These are phyloP conservation scores for Autographa pulchrina DNA, from an alignment of 2,888 invertebrate species.

Conservation along the genomic window DNA sequence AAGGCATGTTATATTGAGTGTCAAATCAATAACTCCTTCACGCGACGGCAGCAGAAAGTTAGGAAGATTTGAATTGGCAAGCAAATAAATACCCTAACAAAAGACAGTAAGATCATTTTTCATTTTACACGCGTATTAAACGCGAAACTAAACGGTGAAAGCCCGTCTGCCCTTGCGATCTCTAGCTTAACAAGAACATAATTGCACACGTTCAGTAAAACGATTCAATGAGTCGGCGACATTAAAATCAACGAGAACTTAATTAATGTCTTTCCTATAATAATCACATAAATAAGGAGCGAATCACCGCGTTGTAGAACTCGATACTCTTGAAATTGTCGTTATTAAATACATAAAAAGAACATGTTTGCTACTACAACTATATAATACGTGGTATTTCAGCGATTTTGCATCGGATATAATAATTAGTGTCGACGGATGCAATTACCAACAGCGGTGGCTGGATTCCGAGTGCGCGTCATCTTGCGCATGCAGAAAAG, in stretches of 20 bases:
- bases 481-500: conserved; percentile 70
- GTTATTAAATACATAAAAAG: conserved; percentile 45
- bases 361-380: conserved; percentile 39
- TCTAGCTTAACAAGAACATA: conserved; percentile 82
- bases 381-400: conserved; percentile 58
- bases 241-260: conserved; percentile 67
- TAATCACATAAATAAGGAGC: conserved; percentile 51
- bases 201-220: conserved; percentile 80
- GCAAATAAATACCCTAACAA: conserved; percentile 74
- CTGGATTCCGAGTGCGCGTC: conserved; percentile 70
- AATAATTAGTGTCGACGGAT: conserved; percentile 69
- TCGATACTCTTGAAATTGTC: conserved; percentile 40
- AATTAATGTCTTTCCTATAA: conserved; percentile 57
- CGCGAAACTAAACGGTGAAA: conserved; percentile 82
- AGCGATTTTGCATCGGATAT: conserved; percentile 68
- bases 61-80: conserved; percentile 67
- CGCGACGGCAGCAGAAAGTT: conserved; percentile 77
- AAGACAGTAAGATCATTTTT: conserved; percentile 71
- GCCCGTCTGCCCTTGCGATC: conserved; percentile 86
- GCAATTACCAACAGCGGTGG: conserved; percentile 68
- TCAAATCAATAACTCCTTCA: conserved; percentile 79
- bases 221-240: conserved; percentile 77
- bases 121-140: conserved; percentile 57
- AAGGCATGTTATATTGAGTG: conserved; percentile 67
- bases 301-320: conserved; percentile 32